A percentile compares a stretch with the other conserved stretches of the same genome.
Evolutionary conservation across 1,140 invertebrate genomes (phyloP).

Genomic region (Macrobrachium rosenbergii): DNA sequence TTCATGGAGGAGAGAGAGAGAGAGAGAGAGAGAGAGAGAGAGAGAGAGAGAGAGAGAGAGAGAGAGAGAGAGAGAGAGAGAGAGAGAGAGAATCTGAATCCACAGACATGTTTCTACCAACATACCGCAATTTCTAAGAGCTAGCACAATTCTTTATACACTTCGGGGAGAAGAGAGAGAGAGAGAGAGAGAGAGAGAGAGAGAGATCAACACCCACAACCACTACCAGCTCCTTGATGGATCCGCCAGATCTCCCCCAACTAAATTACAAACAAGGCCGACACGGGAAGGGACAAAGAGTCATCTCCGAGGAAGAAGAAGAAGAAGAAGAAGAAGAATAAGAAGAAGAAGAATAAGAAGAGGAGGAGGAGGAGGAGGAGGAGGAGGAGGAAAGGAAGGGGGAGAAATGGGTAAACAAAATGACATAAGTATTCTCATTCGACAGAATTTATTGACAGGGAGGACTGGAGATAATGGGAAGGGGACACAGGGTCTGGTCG

Average conservation of each 20-base stretch:
- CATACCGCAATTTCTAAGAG: background rate
- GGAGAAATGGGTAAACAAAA: background rate
- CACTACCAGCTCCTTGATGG: background rate
- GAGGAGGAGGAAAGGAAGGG: background rate
- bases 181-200: constrained; percentile 8
- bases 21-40: constrained; percentile 22
- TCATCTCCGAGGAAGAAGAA: background rate
- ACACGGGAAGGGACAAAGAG: background rate
- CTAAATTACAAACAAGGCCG: too few relatives aligned
- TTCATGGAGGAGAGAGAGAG: background rate
- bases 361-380: too few relatives aligned
- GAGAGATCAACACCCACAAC: background rate
- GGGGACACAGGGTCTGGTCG: too few relatives aligned
- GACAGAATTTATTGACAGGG: background rate
- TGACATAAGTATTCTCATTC: background rate
- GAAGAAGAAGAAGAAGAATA: background rate
- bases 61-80: constrained; percentile 10
- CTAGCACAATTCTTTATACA: background rate
- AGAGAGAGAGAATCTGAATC: background rate
- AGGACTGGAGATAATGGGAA: background rate
- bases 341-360: background rate
- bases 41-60: background rate
- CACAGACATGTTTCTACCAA: background rate
- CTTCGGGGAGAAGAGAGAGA: background rate
- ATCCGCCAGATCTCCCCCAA: too few relatives aligned